Evolutionary conservation across 2,797 vertebrate genomes (phyloP), one percentile per base, ranked within the genome.

Genomic region (Molossus alvarezi): DNA sequence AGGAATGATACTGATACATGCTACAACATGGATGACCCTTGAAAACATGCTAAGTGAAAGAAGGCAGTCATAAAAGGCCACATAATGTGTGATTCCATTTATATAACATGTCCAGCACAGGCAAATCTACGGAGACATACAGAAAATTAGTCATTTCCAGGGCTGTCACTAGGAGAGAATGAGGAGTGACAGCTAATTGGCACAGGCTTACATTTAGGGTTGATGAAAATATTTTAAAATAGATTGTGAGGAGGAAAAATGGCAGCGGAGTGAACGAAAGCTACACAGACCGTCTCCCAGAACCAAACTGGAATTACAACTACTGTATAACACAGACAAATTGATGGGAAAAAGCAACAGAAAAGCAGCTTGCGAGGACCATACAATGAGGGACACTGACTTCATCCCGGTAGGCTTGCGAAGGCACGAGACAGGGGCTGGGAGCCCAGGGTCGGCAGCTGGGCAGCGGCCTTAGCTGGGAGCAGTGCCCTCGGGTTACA

Each of bases 181-280:
- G 41, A 72, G 57, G 48, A 58, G 13, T 80, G 57, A 92, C 18
- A 17, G 57, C 27, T 72, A 55, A 90, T 9, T 12, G 73, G 53
- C 41, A 62, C 53, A 62, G 73, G 51, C 7, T 69, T 72, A 18
- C 20, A 23, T 41, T 85, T 89, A 18, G n/a, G n/a, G 12, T 62
- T 75, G 25, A 81, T 81, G 51, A 92, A 82, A 77, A 48, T 88
- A 73, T 58, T 62, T 27, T 82, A 45, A 67, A 83, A 79, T 73
- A 85, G 57, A 85, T 17, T 67, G 11, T 93, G n/a, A 12, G 73
- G n/a, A 73, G 33, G 33, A 33, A 33, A 33, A 33, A 33, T 33
- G 33, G 33, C 33, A 33, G 33, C 33, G 2, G 33, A 33, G 33
- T 33, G 33, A 33, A 33, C 33, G 33, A 3, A 33, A 33, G 33